A percentile compares a stretch with the other conserved stretches of the same genome.
Conservation (phyloP, 1,140 invertebrate species). For the Anastrepha ludens region DNA sequence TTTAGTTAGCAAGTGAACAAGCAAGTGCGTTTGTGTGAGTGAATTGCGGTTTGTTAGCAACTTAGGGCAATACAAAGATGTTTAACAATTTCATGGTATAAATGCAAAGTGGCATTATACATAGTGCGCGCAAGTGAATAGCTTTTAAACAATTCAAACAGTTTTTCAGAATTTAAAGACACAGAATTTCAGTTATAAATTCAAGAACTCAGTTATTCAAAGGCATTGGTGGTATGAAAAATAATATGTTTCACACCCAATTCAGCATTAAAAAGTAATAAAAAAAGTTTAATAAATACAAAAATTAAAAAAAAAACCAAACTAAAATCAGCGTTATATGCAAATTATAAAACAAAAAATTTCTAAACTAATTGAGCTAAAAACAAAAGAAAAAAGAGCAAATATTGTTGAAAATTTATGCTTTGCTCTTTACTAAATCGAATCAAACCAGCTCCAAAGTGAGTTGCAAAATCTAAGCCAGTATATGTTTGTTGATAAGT, state of each 20-base stretch:
- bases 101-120: background rate
- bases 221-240: background rate
- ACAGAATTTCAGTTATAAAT: too few relatives aligned
- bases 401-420: background rate
- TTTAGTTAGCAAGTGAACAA: background rate
- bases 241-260: too few relatives aligned
- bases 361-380: background rate
- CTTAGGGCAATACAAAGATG: background rate
- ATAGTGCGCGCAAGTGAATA: background rate
- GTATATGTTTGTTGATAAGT: too few relatives aligned
- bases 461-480: too few relatives aligned
- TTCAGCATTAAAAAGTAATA: too few relatives aligned
- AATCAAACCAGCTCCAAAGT: too few relatives aligned
- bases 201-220: background rate
- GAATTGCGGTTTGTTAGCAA: background rate
- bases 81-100: background rate
- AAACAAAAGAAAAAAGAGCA: background rate
- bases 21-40: slow-evolving; percentile 1
- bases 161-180: background rate
- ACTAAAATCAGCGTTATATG: too few relatives aligned
- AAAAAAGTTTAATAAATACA: too few relatives aligned
- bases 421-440: background rate
- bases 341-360: background rate
- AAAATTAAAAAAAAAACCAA: too few relatives aligned
- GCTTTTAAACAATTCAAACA: background rate